Conservation (phyloP, 2,113 vertebrate genomes). For the Sander lucioperca region DNA sequence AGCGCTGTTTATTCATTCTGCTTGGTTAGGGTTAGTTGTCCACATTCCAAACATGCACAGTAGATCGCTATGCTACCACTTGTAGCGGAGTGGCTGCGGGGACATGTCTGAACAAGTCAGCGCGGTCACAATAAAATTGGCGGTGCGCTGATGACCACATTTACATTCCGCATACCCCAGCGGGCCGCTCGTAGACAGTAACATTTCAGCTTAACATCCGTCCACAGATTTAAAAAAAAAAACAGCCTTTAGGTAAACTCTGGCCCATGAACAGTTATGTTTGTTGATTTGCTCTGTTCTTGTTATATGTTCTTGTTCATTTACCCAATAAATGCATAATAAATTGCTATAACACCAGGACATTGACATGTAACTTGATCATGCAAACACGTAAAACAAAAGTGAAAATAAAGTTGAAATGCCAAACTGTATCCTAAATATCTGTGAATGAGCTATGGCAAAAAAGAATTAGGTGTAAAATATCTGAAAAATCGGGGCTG, state of each 20-base stretch:
- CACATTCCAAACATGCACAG: too few relatives aligned
- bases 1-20: too few relatives aligned
- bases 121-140: too few relatives aligned
- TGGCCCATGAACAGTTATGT: not conserved
- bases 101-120: too few relatives aligned
- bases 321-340: not conserved
- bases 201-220: not conserved
- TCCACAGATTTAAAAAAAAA: not conserved
- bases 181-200: too few relatives aligned
- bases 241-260: not conserved
- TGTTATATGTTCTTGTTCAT: not conserved
- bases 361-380: not conserved
- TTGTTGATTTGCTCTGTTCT: not conserved
- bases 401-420: not conserved
- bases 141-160: too few relatives aligned
- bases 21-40: too few relatives aligned
- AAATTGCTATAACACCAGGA: not conserved
- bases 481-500: not conserved
- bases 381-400: not conserved
- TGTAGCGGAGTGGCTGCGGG: too few relatives aligned
- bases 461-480: not conserved
- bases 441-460: not conserved
- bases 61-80: too few relatives aligned
- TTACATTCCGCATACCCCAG: too few relatives aligned
- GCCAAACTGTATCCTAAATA: not conserved